Evolutionary conservation across 2,113 vertebrate species (phyloP), one percentile per base, ranked within the genome.

Genomic region (Crotalus horridus): DNA sequence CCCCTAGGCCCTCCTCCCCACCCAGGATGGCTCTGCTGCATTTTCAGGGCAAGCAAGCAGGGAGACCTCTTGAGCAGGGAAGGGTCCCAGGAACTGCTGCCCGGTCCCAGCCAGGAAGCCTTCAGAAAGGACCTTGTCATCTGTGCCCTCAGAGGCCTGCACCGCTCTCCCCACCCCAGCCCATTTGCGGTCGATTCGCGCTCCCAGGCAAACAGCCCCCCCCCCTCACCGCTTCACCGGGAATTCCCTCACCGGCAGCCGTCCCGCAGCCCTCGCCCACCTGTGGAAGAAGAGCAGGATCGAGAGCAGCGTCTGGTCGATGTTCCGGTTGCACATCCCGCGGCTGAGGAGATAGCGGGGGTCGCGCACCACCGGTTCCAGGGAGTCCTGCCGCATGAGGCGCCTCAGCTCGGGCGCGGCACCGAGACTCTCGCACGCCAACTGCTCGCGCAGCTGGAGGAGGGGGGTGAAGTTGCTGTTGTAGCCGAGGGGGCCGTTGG

Each of bases 251-350:
- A 12, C 51, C 46, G 21, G 46, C 23, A 87, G 46, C 85, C 24
- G 4, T 13, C 23, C 43, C 10, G 20, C 7, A 29, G 6, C 13
- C 29, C 87, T 4, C 93, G 92, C 98, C 23, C 98, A 99, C 99
- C 99, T 99, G 98, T 99, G 99, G 96, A 99, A 99, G 97, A 98
- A 99, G 88, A 99, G 98, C 94, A 99, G 97, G 89, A 99, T 99
- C 92, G 99, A 99, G 86, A 99, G 97, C 97, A 99, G 98, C 94
- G 99, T 99, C 97, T 99, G 99, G 97, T 99, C 99, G 15, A 99
- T 99, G 98, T 99, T 99, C 96, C 98, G 98, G 97, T 98, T 99
- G 98, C 99, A 99, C 97, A 99, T 98, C 29, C 99, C 99, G 96
- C 99, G 98, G 53, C 99, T 99, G 96, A 99, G 97, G 93, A 99